phyloP scores from a whole-genome alignment of 2,888 invertebrate genomes.

The Torymus texanus region DNA sequence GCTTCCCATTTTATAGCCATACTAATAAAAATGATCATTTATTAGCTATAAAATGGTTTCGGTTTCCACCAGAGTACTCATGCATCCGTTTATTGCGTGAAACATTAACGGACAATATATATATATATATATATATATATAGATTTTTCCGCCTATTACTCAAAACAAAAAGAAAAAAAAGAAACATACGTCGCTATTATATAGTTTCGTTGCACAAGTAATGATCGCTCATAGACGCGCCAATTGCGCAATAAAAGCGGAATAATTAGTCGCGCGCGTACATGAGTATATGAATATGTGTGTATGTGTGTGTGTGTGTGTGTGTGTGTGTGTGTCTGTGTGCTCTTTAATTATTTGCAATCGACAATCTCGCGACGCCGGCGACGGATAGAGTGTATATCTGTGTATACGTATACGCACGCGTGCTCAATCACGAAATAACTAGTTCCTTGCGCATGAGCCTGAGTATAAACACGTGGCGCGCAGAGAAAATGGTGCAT shows the following conservation, averaged over 20 bases:
- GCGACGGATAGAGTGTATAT: slow-evolving; percentile 16
- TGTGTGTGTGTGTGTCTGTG: slow-evolving; percentile 20
- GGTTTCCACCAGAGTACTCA: too few species aligned
- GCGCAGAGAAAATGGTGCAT: too few species aligned
- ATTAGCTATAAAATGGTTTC: too few species aligned
- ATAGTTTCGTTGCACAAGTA: slow-evolving; percentile 18
- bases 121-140: too few species aligned
- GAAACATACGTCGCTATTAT: background rate
- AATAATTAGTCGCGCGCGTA: slow-evolving; percentile 23
- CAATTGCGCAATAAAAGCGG: slow-evolving; percentile 36
- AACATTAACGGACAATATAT: too few species aligned
- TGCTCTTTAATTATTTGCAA: slow-evolving; percentile 42
- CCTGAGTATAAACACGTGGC: too few species aligned
- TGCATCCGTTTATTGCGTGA: too few species aligned
- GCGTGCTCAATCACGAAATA: slow-evolving; percentile 45
- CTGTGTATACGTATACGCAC: background rate
- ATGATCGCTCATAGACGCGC: background rate
- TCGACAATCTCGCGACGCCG: slow-evolving; percentile 10
- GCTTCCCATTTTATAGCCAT: too few species aligned
- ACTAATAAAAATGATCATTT: too few species aligned
- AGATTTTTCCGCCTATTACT: too few species aligned
- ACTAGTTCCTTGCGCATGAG: slow-evolving; percentile 28
- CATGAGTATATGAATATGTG: slow-evolving; percentile 12
- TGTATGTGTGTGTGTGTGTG: background rate
- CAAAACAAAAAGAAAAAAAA: too few species aligned